Evolutionary conservation across 2,797 vertebrate genomes (phyloP).

Genomic region (Acanthiza pusilla): DNA sequence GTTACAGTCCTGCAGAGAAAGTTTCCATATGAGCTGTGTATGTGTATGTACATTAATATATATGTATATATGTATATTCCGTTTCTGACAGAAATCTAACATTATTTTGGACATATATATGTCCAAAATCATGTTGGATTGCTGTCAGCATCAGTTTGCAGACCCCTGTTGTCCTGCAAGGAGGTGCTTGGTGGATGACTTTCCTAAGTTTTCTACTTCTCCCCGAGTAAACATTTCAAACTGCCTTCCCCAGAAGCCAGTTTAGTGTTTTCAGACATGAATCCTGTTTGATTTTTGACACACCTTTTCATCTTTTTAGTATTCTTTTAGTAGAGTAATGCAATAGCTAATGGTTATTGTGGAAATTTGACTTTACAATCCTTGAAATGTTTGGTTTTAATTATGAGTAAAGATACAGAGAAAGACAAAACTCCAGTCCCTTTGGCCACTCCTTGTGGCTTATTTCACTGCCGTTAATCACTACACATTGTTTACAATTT

Average conservation of each 20-base stretch:
- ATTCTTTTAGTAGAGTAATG: neutral
- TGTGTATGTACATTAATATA: neutral
- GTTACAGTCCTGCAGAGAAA: neutral
- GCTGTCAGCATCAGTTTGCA: neutral
- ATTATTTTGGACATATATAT: too few relatives aligned
- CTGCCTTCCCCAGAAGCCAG: neutral
- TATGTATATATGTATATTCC: too few relatives aligned
- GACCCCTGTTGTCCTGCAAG: neutral
- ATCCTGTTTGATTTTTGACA: neutral
- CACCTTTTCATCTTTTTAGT: neutral
- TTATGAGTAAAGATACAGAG: neutral
- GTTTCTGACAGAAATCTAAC: too few relatives aligned
- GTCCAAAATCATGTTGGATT: neutral
- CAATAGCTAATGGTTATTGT: neutral
- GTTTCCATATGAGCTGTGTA: neutral
- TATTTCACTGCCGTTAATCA: constrained; percentile 14
- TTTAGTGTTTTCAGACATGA: neutral
- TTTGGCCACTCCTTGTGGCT: neutral
- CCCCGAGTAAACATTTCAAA: neutral
- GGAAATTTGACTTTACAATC: neutral
- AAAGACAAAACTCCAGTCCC: neutral
- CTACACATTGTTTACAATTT: constrained; percentile 16
- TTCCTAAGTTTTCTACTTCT: neutral
- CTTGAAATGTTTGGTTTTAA: neutral
- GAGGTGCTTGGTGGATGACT: neutral